Percentiles rank a stretch among this genome's conserved stretches.
These are phyloP conservation scores for Sycophaga agraensis DNA, from an alignment of 1,140 invertebrate species.

Conservation along the genomic window DNA sequence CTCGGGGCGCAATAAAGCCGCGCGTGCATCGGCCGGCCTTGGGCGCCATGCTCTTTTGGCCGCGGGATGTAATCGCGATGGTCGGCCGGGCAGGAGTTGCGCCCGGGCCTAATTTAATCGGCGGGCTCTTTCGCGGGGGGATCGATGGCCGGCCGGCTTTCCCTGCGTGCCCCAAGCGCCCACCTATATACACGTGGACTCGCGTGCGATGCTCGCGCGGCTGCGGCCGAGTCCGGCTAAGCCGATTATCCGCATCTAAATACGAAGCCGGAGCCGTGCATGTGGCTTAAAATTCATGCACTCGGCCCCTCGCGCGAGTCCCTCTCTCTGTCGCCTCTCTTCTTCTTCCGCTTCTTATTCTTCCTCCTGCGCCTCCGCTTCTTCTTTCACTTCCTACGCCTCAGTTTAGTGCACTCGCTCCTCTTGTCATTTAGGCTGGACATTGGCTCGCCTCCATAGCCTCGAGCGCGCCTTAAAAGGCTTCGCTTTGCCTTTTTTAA, in stretches of 20 bases:
- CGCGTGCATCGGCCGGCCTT: neutral
- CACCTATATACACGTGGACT: neutral
- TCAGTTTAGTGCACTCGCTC: no score
- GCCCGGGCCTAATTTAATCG: neutral
- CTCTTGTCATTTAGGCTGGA: no score
- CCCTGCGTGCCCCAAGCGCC: neutral
- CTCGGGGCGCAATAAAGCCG: conserved; percentile 17
- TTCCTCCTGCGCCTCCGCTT: neutral
- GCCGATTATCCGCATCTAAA: conserved; percentile 56
- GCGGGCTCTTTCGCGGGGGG: no score
- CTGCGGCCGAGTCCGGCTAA: conserved; percentile 37
- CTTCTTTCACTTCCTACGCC: no score
- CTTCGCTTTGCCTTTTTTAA: no score
- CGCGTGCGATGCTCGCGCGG: neutral
- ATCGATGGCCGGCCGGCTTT: neutral
- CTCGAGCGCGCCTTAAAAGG: no score
- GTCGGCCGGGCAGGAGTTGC: neutral
- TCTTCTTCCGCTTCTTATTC: conserved; percentile 28
- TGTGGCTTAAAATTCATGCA: conserved; percentile 52
- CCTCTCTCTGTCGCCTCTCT: conserved; percentile 3
- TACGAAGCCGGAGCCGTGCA: conserved; percentile 56
- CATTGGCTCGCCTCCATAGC: no score
- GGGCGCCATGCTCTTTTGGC: neutral
- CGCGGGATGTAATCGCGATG: neutral
- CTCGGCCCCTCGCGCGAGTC: neutral